Evolutionary conservation across 2,797 vertebrate species (phyloP).

Genomic region (Microcaecilia unicolor): DNA sequence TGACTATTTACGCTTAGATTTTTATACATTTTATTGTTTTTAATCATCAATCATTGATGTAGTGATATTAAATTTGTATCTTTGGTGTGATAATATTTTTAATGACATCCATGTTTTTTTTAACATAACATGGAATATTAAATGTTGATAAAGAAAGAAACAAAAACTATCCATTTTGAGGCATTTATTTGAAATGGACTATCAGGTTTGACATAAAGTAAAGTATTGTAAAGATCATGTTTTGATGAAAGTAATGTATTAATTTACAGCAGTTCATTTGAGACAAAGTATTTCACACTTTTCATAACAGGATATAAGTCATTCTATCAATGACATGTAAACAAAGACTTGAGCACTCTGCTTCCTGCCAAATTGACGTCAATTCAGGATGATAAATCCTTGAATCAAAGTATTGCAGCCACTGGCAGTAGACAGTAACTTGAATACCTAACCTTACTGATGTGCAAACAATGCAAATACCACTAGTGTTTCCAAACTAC

Average conservation of each 20-base stretch:
- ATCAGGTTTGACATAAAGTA: too few relatives aligned
- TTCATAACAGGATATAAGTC: conserved; percentile 39
- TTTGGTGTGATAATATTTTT: too few relatives aligned
- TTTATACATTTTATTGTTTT: too few relatives aligned
- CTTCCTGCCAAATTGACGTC: conserved; percentile 54
- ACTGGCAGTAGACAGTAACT: conserved; percentile 35
- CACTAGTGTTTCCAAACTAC: not conserved
- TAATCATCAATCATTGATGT: too few relatives aligned
- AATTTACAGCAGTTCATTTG: conserved; percentile 14
- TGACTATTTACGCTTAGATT: too few relatives aligned
- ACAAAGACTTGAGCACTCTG: conserved; percentile 20
- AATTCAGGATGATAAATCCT: conserved; percentile 44
- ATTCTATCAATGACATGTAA: conserved; percentile 21
- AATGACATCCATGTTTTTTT: too few relatives aligned
- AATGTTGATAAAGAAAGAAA: too few relatives aligned
- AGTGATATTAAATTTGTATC: too few relatives aligned
- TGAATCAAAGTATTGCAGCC: conserved; percentile 35
- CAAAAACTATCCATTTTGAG: too few relatives aligned
- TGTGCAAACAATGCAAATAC: not conserved
- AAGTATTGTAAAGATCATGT: too few relatives aligned
- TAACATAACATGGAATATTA: too few relatives aligned
- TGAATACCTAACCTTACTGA: not conserved
- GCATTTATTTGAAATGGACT: too few relatives aligned
- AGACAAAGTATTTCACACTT: conserved; percentile 11
- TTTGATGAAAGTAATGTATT: conserved; percentile 16